These are phyloP conservation scores for Brachionus angularis DNA, from an alignment of 1,140 invertebrate species.

Conservation along the genomic window DNA sequence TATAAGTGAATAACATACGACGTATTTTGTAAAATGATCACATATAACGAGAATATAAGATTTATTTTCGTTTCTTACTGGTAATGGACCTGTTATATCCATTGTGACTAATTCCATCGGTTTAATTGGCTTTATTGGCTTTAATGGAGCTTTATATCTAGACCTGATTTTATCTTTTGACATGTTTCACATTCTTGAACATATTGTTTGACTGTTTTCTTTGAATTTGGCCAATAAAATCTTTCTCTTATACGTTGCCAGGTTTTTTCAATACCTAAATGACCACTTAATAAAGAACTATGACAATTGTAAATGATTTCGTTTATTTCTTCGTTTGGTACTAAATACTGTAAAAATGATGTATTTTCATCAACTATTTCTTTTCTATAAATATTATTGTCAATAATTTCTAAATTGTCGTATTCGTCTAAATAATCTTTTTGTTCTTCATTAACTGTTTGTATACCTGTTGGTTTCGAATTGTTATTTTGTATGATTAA, in stretches of 20 bases:
- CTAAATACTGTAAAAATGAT: background rate
- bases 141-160: background rate
- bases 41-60: conserved; percentile 52
- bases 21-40: conserved; percentile 56
- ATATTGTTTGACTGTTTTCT: background rate
- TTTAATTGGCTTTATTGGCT: background rate
- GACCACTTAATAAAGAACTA: background rate
- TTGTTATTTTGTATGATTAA: too few relatives aligned
- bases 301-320: background rate
- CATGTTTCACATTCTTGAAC: conserved; percentile 3
- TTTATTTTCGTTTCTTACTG: conserved; percentile 45
- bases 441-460: too few relatives aligned
- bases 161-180: background rate
- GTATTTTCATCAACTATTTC: background rate
- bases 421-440: too few relatives aligned
- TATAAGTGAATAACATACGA: conserved; percentile 51
- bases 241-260: background rate
- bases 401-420: background rate
- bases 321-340: background rate
- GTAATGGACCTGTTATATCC: conserved; percentile 46
- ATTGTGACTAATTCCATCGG: conserved; percentile 1
- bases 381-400: background rate
- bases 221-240: background rate
- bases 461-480: too few relatives aligned
- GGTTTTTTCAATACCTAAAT: background rate